These are phyloP conservation scores for Eupithecia pulchellata DNA, from an alignment of 2,888 invertebrate genomes.

Conservation along the genomic window DNA sequence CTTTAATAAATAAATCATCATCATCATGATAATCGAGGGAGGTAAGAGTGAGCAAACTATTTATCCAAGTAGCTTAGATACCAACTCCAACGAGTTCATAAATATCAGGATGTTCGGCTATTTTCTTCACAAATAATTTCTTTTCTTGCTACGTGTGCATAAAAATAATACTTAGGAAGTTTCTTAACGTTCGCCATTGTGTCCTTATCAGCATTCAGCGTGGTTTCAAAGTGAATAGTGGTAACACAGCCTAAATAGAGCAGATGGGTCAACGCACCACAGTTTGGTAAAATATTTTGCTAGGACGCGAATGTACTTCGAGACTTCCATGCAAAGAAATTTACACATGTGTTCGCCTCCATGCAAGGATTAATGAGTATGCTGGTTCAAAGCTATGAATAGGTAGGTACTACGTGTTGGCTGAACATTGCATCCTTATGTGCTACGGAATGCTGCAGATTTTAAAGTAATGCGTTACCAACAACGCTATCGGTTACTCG, in stretches of 20 bases:
- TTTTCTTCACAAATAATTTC: slow-evolving; percentile 29
- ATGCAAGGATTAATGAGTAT: neutral
- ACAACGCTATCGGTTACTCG: neutral
- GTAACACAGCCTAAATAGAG: slow-evolving; percentile 22
- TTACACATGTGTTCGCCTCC: too few relatives aligned
- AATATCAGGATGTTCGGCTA: slow-evolving; percentile 9
- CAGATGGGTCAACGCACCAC: slow-evolving; percentile 35
- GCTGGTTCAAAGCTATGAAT: neutral
- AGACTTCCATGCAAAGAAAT: neutral
- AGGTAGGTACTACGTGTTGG: neutral
- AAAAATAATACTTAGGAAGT: slow-evolving; percentile 53
- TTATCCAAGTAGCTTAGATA: neutral
- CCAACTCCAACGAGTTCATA: neutral
- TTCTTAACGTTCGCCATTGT: slow-evolving; percentile 60
- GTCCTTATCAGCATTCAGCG: slow-evolving; percentile 66
- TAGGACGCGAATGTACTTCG: neutral
- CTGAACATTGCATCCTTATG: neutral
- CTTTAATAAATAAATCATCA: too few relatives aligned
- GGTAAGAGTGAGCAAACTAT: neutral
- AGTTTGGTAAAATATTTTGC: slow-evolving; percentile 1
- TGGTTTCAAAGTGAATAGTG: slow-evolving; percentile 54
- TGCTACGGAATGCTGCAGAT: neutral
- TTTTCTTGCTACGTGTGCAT: slow-evolving; percentile 30
- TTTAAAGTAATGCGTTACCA: neutral
- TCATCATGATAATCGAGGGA: neutral